Evolutionary conservation across 1,140 invertebrate genomes (phyloP).

Genomic region (Rhynchophorus ferrugineus): DNA sequence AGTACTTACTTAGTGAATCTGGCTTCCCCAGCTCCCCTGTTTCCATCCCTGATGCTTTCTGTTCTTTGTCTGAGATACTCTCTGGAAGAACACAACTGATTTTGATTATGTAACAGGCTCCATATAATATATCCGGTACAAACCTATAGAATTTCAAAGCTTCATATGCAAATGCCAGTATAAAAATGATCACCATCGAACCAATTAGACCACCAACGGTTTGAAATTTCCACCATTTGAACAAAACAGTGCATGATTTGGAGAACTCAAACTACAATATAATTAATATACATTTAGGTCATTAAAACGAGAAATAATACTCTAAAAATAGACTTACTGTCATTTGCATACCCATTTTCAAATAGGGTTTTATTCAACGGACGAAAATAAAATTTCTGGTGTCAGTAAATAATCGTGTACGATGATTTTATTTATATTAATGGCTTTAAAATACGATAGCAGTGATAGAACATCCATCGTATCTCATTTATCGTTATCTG

Average conservation of each 20-base stretch:
- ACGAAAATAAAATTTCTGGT: no score
- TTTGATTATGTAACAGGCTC: not conserved
- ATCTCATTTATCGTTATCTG: no score
- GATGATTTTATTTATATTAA: no score
- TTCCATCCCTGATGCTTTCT: conserved; percentile 4
- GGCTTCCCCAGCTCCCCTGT: conserved; percentile 10
- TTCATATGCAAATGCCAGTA: conserved; percentile 82
- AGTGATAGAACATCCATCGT: no score
- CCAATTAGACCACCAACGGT: conserved; percentile 64
- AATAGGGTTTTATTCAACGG: no score
- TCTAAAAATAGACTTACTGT: no score
- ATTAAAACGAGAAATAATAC: no score
- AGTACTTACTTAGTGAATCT: conserved; percentile 18
- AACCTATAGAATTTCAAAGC: conserved; percentile 80
- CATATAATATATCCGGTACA: conserved; percentile 2
- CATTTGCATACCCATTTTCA: no score
- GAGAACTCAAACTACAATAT: conserved; percentile 72
- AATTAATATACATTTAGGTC: not conserved
- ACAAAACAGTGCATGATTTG: conserved; percentile 64
- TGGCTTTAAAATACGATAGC: no score
- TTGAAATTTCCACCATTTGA: conserved; percentile 68
- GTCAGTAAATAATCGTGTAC: no score
- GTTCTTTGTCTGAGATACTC: conserved; percentile 1
- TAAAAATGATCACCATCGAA: conserved; percentile 76
- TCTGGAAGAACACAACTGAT: not conserved